These are phyloP conservation scores for Aspiorhynchus laticeps DNA, from an alignment of 2,113 vertebrate genomes.

Conservation along the genomic window DNA sequence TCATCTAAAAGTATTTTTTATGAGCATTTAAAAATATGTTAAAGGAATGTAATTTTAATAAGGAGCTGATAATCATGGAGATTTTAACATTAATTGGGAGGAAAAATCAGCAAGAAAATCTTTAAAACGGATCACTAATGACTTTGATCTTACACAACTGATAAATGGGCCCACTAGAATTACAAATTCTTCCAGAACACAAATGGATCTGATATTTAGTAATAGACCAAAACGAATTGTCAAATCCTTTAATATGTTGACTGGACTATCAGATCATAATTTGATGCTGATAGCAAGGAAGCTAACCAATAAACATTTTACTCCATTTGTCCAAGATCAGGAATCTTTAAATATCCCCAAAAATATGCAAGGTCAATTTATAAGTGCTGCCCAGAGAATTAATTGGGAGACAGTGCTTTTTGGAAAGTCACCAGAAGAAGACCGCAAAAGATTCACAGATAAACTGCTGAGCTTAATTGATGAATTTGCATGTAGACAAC, in stretches of 20 bases:
- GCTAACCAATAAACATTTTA: background rate
- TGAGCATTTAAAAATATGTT: no score
- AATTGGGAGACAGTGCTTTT: background rate
- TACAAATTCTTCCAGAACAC: background rate
- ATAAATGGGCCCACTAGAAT: no score
- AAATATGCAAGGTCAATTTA: background rate
- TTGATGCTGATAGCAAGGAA: background rate
- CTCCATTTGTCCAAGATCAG: background rate
- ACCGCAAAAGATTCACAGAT: background rate
- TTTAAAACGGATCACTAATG: no score
- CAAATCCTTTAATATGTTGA: background rate
- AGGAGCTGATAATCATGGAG: no score
- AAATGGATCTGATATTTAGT: background rate
- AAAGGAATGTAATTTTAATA: no score
- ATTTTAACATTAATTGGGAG: no score
- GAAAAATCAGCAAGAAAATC: no score
- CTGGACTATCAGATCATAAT: background rate
- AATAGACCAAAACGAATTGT: background rate
- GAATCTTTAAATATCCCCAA: background rate
- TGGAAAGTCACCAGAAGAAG: background rate
- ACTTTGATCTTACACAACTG: no score
- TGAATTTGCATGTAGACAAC: background rate
- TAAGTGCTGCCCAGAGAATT: background rate
- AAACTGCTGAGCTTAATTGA: background rate
- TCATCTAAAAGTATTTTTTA: no score